These are phyloP conservation scores for Hybognathus amarus DNA, from an alignment of 2,797 vertebrate species.

Conservation along the genomic window DNA sequence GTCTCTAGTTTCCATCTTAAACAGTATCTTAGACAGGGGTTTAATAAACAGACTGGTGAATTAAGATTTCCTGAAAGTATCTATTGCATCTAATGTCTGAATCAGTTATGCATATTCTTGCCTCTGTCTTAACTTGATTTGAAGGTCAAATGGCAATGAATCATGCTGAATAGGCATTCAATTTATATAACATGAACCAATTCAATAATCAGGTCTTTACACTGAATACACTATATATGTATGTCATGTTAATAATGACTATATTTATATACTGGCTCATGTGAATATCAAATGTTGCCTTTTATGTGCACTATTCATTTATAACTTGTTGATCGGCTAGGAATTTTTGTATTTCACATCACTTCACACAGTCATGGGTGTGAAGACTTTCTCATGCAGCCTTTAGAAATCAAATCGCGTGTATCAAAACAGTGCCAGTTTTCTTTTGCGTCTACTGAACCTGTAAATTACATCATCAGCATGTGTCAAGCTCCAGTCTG, in stretches of 20 bases:
- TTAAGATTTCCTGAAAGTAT: background rate
- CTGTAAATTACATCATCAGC: conserved; percentile 35
- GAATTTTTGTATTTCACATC: background rate
- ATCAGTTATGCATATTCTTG: conserved; percentile 8
- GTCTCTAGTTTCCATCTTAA: conserved; percentile 38
- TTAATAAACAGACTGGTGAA: conserved; percentile 25
- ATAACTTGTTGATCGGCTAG: background rate
- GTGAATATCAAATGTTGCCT: background rate
- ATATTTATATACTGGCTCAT: background rate
- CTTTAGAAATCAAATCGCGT: conserved; percentile 34
- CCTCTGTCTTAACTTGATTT: background rate
- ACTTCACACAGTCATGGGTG: conserved; percentile 27
- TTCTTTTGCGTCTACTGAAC: conserved; percentile 21
- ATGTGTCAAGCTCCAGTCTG: conserved; percentile 10
- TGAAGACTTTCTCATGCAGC: conserved; percentile 33
- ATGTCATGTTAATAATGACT: background rate
- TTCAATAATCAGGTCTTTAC: background rate
- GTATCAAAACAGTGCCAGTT: conserved; percentile 7
- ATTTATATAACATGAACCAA: background rate
- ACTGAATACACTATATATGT: background rate
- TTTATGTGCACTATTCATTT: background rate
- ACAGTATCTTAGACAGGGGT: conserved; percentile 5
- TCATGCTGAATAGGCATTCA: background rate
- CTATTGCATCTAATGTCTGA: background rate
- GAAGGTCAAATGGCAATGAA: background rate